These are phyloP conservation scores for Syngnathus scovelli DNA, from an alignment of 2,113 vertebrate species.

Conservation along the genomic window DNA sequence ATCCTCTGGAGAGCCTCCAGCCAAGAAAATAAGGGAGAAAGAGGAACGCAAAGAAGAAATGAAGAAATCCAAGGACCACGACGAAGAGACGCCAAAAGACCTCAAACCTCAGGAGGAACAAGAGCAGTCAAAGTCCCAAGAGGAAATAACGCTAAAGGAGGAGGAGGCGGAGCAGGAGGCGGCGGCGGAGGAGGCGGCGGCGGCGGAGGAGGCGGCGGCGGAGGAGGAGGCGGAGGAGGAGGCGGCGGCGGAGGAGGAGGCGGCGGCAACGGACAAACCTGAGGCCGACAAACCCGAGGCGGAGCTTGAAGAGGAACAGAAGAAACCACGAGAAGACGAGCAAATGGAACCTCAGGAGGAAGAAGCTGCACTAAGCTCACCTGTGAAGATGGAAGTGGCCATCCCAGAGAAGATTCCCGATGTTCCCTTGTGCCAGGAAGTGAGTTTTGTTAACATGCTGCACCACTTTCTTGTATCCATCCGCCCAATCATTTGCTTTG, in stretches of 20 bases:
- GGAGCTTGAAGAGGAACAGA: neutral
- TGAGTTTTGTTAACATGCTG: neutral
- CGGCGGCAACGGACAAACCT: neutral
- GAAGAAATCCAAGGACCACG: neutral
- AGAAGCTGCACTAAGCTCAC: neutral
- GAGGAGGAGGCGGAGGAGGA: too few species aligned
- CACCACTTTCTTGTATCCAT: neutral
- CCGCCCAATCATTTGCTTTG: neutral
- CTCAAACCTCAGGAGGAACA: neutral
- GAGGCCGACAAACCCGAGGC: neutral
- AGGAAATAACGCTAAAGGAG: constrained; percentile 11
- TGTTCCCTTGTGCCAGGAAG: neutral
- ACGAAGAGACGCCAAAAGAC: neutral
- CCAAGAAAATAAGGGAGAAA: constrained; percentile 58
- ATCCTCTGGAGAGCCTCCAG: constrained; percentile 51
- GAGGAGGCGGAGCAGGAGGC: too few species aligned
- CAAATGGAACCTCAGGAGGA: neutral
- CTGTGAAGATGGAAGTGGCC: constrained; percentile 4
- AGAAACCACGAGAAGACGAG: neutral
- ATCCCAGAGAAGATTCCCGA: neutral
- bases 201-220: too few species aligned
- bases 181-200: too few species aligned
- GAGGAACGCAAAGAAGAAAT: constrained; percentile 6
- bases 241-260: constrained; percentile 12
- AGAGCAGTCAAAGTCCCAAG: neutral